phyloP scores from a whole-genome alignment of 2,888 invertebrate genomes.

The Drosophila bunnanda region DNA sequence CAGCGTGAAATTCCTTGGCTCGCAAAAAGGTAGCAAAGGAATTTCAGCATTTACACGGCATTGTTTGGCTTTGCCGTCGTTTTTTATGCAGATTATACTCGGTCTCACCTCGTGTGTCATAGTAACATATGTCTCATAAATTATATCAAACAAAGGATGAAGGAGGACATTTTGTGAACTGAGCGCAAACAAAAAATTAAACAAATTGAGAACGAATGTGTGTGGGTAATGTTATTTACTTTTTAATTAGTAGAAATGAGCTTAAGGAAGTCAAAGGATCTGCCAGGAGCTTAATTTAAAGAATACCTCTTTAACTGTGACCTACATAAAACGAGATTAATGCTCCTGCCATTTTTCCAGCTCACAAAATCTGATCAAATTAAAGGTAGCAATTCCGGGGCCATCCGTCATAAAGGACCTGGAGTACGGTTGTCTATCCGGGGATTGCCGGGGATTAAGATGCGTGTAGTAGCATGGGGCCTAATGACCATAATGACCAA shows the following conservation, averaged over 20 bases:
- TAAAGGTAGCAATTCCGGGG: conserved; percentile 61
- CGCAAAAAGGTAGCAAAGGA: conserved; percentile 53
- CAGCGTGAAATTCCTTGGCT: conserved; percentile 71
- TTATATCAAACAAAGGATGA: conserved; percentile 51
- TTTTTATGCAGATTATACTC: conserved; percentile 45
- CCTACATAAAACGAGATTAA: conserved; percentile 36
- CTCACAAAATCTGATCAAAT: conserved; percentile 69
- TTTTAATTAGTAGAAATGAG: conserved; percentile 70
- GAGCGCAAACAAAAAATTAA: conserved; percentile 16
- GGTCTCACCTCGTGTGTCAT: conserved; percentile 37
- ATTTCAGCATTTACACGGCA: conserved; percentile 58
- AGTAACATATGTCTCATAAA: conserved; percentile 76
- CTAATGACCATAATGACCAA: conserved; percentile 79
- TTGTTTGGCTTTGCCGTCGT: conserved; percentile 54
- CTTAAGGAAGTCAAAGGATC: conserved; percentile 22
- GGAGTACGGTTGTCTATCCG: conserved; percentile 27
- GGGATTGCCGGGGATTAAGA: conserved; percentile 66
- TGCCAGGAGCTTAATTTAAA: neutral
- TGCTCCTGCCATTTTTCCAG: conserved; percentile 46
- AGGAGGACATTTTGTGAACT: conserved; percentile 43
- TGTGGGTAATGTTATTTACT: conserved; percentile 32
- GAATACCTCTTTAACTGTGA: conserved; percentile 27
- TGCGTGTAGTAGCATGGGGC: conserved; percentile 58
- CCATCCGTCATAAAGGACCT: conserved; percentile 66
- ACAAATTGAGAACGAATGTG: conserved; percentile 54